phyloP scores from a whole-genome alignment of 2,113 vertebrate species.

The Bucco capensis region DNA sequence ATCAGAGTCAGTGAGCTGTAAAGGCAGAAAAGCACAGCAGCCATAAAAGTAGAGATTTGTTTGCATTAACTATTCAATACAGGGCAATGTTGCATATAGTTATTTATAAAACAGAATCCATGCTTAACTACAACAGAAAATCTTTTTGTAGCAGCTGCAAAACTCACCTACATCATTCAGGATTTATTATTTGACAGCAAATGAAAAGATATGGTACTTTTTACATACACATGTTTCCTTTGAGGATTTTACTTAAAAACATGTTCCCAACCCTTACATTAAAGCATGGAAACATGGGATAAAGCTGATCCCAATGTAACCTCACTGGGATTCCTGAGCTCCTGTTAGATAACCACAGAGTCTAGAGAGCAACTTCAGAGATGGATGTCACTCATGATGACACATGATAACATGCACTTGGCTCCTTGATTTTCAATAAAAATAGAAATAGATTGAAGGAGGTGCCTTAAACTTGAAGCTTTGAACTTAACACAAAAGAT shows the following conservation, averaged over 20 bases:
- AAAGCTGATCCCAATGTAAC: not conserved
- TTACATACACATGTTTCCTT: not conserved
- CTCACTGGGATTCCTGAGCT: not conserved
- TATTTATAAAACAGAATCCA: not conserved
- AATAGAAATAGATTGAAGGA: not conserved
- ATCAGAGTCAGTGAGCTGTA: not conserved
- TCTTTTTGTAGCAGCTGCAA: not conserved
- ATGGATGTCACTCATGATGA: not conserved
- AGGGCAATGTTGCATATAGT: not conserved
- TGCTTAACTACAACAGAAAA: not conserved
- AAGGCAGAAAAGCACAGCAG: not conserved
- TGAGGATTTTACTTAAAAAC: not conserved
- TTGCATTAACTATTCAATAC: not conserved
- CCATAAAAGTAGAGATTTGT: not conserved
- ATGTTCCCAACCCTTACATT: not conserved
- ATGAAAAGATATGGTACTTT: not conserved
- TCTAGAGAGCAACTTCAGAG: not conserved
- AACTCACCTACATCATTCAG: not conserved
- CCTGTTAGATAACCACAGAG: not conserved
- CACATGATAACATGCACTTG: not conserved
- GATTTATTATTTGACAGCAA: not conserved
- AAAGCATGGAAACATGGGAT: not conserved
- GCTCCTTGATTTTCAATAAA: not conserved
- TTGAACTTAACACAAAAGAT: not conserved
- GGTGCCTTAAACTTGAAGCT: not conserved